Evolutionary conservation across 2,888 invertebrate species (phyloP).

Genomic region (Diaphora mendica): DNA sequence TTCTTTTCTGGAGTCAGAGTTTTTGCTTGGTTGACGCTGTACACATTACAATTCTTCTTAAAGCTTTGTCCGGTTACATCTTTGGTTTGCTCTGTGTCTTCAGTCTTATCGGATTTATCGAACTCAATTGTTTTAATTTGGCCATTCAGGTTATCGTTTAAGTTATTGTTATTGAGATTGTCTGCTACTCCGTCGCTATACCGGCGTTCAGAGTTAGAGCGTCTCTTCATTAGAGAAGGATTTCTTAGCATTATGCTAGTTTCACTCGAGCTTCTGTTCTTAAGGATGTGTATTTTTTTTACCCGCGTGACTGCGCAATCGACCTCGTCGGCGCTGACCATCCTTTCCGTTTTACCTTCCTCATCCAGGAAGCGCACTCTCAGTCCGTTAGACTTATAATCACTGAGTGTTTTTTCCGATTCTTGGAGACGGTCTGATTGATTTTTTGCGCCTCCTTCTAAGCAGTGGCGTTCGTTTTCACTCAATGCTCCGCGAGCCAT

Average conservation of each 20-base stretch:
- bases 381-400: slow-evolving; percentile 73
- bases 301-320: slow-evolving; percentile 78
- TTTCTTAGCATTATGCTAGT: slow-evolving; percentile 81
- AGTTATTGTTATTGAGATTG: slow-evolving; percentile 74
- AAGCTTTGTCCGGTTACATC: slow-evolving; percentile 73
- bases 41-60: slow-evolving; percentile 83
- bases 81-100: slow-evolving; percentile 77
- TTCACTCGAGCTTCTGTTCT: slow-evolving; percentile 83
- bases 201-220: slow-evolving; percentile 72
- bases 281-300: slow-evolving; percentile 83
- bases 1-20: slow-evolving; percentile 79
- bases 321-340: slow-evolving; percentile 79
- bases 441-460: slow-evolving; percentile 74
- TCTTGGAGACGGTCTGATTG: slow-evolving; percentile 75
- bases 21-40: slow-evolving; percentile 83
- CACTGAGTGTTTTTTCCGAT: slow-evolving; percentile 68
- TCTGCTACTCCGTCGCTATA: slow-evolving; percentile 70
- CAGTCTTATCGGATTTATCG: slow-evolving; percentile 73
- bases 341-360: slow-evolving; percentile 82
- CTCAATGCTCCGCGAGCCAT: slow-evolving; percentile 82
- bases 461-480: slow-evolving; percentile 80
- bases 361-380: slow-evolving; percentile 82
- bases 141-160: slow-evolving; percentile 78
- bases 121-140: slow-evolving; percentile 59
- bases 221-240: slow-evolving; percentile 76